Evolutionary conservation across 2,888 invertebrate species (phyloP).

Genomic region (Lysandra bellargus): DNA sequence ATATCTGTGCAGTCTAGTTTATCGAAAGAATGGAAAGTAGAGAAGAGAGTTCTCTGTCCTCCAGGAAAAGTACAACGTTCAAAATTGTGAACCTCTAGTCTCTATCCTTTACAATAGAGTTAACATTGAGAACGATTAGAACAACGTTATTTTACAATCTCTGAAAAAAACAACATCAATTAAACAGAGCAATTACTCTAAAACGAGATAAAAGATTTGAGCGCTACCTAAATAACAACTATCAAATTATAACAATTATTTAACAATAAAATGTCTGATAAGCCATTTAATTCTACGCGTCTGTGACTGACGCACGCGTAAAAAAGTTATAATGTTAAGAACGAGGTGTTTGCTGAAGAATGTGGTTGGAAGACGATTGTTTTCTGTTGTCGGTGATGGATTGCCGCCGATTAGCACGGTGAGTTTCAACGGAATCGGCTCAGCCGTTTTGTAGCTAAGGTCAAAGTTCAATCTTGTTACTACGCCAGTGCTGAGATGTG

Average conservation of each 20-base stretch:
- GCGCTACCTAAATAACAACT: constrained; percentile 11
- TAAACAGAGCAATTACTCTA: not conserved
- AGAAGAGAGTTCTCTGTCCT: no score
- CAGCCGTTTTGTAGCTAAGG: not conserved
- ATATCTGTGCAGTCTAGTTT: no score
- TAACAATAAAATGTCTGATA: not conserved
- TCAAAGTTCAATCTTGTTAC: not conserved
- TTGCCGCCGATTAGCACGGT: constrained; percentile 2
- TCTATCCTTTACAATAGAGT: no score
- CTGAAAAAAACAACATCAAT: not conserved
- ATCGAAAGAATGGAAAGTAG: no score
- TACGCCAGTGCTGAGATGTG: no score
- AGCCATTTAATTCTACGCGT: not conserved
- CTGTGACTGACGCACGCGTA: not conserved
- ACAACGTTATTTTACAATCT: no score
- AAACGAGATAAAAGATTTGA: not conserved
- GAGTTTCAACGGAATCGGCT: not conserved
- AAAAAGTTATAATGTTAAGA: constrained; percentile 2
- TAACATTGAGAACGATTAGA: no score
- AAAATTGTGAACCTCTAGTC: no score
- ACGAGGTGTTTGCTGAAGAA: not conserved
- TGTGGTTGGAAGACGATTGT: not conserved
- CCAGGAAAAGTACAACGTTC: no score
- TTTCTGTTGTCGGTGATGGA: constrained; percentile 4
- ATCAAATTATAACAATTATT: constrained; percentile 9